These are phyloP conservation scores for Grus americana DNA, from an alignment of 2,113 vertebrate species.

Conservation along the genomic window DNA sequence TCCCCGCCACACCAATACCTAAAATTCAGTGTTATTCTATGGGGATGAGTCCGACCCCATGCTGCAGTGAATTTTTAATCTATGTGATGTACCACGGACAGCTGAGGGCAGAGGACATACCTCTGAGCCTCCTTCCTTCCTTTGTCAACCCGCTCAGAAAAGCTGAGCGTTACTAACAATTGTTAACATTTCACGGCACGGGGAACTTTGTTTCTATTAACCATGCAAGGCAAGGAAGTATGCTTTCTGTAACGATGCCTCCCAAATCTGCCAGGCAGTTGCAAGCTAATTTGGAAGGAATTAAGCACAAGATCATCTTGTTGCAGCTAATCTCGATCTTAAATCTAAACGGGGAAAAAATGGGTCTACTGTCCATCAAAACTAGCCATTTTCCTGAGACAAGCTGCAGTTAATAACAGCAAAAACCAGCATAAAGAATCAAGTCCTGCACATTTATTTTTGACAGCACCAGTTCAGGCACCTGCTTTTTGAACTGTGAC, in stretches of 20 bases:
- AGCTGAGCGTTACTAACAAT: neutral
- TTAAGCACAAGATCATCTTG: neutral
- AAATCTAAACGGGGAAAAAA: neutral
- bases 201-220: neutral
- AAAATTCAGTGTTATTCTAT: neutral
- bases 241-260: neutral
- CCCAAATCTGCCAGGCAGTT: neutral
- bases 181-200: neutral
- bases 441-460: neutral
- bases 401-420: neutral
- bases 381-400: neutral
- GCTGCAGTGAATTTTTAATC: neutral
- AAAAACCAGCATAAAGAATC: neutral
- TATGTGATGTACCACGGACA: neutral
- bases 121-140: neutral
- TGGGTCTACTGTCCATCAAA: neutral
- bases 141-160: neutral
- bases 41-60: neutral
- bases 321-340: neutral
- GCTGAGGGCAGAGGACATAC: accelerated
- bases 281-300: neutral
- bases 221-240: neutral
- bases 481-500: constrained; percentile 31
- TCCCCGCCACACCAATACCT: accelerated
- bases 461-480: neutral